These are phyloP conservation scores for Ischnus inquisitorius DNA, from an alignment of 2,888 invertebrate species.

Conservation along the genomic window DNA sequence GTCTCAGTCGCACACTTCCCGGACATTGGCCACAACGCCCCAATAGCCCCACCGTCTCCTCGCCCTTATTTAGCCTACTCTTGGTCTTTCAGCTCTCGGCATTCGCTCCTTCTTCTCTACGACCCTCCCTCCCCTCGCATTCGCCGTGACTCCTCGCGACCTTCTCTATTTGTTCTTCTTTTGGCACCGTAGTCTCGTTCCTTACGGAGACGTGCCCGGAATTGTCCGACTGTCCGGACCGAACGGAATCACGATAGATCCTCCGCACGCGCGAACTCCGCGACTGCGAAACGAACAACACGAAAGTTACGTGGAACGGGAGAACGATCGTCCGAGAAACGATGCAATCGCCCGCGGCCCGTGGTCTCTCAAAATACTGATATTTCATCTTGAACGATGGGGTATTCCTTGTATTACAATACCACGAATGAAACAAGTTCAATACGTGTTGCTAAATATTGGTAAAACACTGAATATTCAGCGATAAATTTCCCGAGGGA, in stretches of 20 bases:
- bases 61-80: constrained; percentile 37
- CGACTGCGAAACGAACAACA: constrained; percentile 35
- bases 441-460: background rate
- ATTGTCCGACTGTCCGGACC: constrained; percentile 65
- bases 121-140: constrained; percentile 21
- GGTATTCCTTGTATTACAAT: background rate
- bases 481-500: no score
- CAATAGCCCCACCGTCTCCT: constrained; percentile 26
- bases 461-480: no score
- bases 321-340: constrained; percentile 15
- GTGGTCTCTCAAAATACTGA: constrained; percentile 5
- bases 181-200: constrained; percentile 67
- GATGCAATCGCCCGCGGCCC: constrained; percentile 15
- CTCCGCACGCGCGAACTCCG: constrained; percentile 20
- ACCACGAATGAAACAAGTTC: background rate
- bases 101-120: constrained; percentile 37
- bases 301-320: constrained; percentile 24
- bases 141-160: constrained; percentile 27
- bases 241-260: constrained; percentile 43
- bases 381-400: background rate
- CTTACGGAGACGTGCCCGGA: constrained; percentile 71
- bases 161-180: constrained; percentile 61
- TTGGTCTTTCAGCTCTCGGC: constrained; percentile 43
- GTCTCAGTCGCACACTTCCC: constrained; percentile 29
- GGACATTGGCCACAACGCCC: constrained; percentile 46